Evolutionary conservation across 2,888 invertebrate genomes (phyloP).

Genomic region (Euzophera pinguis): DNA sequence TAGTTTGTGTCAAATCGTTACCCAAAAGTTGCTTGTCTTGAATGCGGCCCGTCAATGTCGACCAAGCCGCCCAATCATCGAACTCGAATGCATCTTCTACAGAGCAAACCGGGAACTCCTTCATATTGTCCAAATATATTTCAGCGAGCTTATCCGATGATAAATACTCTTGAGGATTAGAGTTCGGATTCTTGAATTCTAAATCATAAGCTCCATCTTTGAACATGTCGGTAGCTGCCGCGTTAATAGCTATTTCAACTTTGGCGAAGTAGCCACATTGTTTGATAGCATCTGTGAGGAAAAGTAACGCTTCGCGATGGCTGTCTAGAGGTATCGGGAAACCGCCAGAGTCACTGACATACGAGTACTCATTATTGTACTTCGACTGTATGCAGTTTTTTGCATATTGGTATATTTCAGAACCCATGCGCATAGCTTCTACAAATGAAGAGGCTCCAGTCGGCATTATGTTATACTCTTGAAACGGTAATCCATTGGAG

Average conservation of each 20-base stretch:
- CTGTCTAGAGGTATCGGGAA: constrained; percentile 97
- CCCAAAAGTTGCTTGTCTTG: constrained; percentile 87
- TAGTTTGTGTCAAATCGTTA: constrained; percentile 97
- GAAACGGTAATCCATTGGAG: constrained; percentile 97
- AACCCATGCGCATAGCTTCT: constrained; percentile 98
- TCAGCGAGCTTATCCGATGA: constrained; percentile 90
- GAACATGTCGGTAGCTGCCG: constrained; percentile 97
- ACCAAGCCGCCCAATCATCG: constrained; percentile 98
- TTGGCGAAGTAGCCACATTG: constrained; percentile 97
- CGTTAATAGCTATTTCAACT: constrained; percentile 96
- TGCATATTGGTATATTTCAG: constrained; percentile 96
- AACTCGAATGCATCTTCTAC: constrained; percentile 99
- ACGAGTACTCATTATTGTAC: constrained; percentile 93
- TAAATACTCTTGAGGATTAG: constrained; percentile 90
- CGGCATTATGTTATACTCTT: constrained; percentile 96
- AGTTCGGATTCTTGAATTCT: constrained; percentile 98
- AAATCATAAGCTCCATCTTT: constrained; percentile 93
- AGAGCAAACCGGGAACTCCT: constrained; percentile 93
- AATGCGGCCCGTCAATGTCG: constrained; percentile 84
- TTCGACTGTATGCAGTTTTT: constrained; percentile 94
- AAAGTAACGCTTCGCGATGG: constrained; percentile 93
- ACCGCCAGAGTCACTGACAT: constrained; percentile 98
- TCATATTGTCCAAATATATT: constrained; percentile 92
- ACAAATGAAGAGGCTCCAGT: constrained; percentile 94
- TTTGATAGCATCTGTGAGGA: constrained; percentile 92